Conservation (phyloP, 1,140 invertebrate species). For the Saccostrea glomerata region DNA sequence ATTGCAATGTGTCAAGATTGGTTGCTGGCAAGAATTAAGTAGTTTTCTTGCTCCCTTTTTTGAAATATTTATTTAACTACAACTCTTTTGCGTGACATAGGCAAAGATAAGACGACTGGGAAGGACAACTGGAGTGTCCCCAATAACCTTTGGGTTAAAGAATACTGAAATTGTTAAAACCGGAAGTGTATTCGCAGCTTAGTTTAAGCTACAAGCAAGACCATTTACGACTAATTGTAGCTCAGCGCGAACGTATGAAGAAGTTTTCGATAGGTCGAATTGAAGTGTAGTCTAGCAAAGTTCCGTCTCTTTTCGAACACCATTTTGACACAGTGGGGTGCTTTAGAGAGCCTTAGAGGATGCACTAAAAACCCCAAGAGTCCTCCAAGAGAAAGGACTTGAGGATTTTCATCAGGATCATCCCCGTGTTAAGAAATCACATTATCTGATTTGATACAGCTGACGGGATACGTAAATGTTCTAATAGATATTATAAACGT, state of each 20-base stretch:
- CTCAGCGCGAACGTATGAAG: slow-evolving; percentile 16
- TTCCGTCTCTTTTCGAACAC: slow-evolving; percentile 4
- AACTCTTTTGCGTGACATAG: neutral
- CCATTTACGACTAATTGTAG: slow-evolving; percentile 29
- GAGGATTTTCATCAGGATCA: slow-evolving; percentile 12
- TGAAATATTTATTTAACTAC: neutral
- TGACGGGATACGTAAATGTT: neutral
- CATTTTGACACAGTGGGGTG: neutral
- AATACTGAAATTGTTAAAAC: neutral
- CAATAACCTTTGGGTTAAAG: neutral
- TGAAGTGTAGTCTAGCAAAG: slow-evolving; percentile 12
- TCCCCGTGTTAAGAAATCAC: slow-evolving; percentile 1
- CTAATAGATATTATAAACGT: neutral
- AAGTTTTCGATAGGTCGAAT: slow-evolving; percentile 23
- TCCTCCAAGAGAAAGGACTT: neutral
- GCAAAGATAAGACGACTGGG: neutral
- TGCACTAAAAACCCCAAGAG: slow-evolving; percentile 12
- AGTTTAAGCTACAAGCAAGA: slow-evolving; percentile 29
- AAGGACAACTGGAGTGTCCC: neutral
- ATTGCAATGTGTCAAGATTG: slow-evolving; percentile 24
- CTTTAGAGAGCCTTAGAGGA: neutral
- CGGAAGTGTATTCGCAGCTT: slow-evolving; percentile 34
- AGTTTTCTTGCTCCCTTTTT: neutral
- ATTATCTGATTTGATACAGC: neutral
- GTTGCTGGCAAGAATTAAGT: neutral